phyloP scores from a whole-genome alignment of 2,113 vertebrate species.

The Setophaga petechia region DNA sequence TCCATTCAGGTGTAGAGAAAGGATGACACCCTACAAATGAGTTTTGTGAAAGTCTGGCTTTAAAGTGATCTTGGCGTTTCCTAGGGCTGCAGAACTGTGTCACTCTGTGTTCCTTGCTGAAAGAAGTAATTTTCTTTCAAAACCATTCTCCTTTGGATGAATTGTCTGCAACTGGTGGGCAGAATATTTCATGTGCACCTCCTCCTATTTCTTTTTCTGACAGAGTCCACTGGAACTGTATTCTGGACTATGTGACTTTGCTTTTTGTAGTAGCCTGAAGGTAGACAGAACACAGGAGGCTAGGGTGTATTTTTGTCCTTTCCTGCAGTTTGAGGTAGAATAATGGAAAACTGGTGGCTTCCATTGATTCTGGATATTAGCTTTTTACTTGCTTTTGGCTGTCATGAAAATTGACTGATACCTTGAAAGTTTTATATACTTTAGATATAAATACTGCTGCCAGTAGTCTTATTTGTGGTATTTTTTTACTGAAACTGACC shows the following conservation, averaged over 20 bases:
- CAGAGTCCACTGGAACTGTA: neutral
- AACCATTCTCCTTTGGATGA: neutral
- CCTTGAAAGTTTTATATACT: neutral
- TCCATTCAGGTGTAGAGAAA: neutral
- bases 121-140: neutral
- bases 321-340: neutral
- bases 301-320: fast-evolving
- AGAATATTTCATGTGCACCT: neutral
- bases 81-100: neutral
- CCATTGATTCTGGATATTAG: neutral
- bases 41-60: neutral
- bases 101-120: neutral
- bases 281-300: neutral
- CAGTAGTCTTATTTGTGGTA: neutral
- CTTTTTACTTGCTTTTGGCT: neutral
- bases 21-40: neutral
- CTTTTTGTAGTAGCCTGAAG: neutral
- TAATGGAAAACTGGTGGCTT: neutral
- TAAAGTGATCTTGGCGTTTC: neutral
- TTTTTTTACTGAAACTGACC: neutral
- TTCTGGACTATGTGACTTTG: neutral
- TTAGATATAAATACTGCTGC: neutral
- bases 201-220: neutral
- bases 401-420: neutral
- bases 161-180: neutral